Evolutionary conservation across 2,113 vertebrate genomes (phyloP).

Genomic region (Rhagologus leucostigma): DNA sequence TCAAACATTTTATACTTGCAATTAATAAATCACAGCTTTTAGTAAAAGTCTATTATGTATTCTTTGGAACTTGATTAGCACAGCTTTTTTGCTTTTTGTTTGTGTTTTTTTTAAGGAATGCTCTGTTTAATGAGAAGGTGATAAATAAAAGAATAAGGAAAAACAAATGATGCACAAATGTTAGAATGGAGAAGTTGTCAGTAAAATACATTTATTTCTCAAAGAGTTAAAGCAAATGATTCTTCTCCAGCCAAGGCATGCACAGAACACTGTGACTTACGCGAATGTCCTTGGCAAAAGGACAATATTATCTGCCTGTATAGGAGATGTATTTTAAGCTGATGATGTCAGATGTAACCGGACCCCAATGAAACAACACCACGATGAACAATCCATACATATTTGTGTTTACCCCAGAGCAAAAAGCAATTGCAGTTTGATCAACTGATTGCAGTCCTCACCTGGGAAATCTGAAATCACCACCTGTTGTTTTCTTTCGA

Average conservation of each 20-base stretch:
- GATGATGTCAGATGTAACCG: constrained; percentile 21
- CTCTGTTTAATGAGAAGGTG: not conserved
- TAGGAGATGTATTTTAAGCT: constrained; percentile 25
- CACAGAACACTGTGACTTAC: constrained; percentile 8
- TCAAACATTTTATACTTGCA: constrained; percentile 13
- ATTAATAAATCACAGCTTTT: constrained; percentile 38
- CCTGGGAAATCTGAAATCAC: constrained; percentile 68
- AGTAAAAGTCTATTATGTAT: not conserved
- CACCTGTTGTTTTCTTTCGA: constrained; percentile 68
- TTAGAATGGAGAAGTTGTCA: not conserved
- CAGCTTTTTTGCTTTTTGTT: not conserved
- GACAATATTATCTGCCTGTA: constrained; percentile 44
- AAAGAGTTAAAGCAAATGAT: constrained; percentile 2
- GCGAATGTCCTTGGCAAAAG: constrained; percentile 41
- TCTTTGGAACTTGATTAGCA: constrained; percentile 20
- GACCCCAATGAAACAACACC: constrained; percentile 11
- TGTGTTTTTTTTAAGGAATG: not conserved
- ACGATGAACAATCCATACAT: not conserved
- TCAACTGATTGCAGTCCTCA: constrained; percentile 55
- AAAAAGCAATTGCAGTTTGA: constrained; percentile 46
- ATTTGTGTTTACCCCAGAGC: constrained; percentile 35
- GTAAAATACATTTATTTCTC: not conserved
- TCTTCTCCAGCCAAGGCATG: not conserved
- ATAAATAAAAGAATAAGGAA: not conserved
- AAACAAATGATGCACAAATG: not conserved